Conservation (phyloP, 2,797 vertebrate species). For the Tenualosa ilisha region DNA sequence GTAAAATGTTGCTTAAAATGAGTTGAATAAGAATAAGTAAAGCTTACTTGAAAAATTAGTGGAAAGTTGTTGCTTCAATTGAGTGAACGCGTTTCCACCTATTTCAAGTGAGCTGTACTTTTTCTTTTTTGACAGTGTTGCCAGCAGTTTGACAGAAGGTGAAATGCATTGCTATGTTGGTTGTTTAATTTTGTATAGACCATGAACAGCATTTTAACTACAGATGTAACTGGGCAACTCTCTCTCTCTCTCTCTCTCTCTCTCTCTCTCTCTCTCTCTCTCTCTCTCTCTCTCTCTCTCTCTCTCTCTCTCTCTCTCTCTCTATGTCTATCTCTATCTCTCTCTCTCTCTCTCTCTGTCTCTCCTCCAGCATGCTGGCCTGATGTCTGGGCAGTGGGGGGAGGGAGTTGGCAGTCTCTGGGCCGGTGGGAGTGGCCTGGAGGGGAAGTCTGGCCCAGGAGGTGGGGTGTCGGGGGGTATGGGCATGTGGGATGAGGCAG, state of each 20-base stretch:
- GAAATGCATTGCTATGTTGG: no score
- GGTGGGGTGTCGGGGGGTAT: conserved; percentile 63
- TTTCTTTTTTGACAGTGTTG: no score
- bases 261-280: background rate
- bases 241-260: background rate
- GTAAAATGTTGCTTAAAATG: no score
- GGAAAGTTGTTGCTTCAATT: no score
- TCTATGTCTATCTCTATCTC: background rate
- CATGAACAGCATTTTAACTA: no score
- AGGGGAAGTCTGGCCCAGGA: conserved; percentile 57
- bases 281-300: background rate
- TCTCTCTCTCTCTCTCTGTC: background rate
- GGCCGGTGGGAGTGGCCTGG: conserved; percentile 84
- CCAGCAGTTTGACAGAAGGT: no score
- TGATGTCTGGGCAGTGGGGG: conserved; percentile 73
- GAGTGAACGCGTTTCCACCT: no score
- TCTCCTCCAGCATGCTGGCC: conserved; percentile 70
- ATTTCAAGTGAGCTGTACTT: no score
- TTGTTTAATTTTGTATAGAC: no score
- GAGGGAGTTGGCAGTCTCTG: conserved; percentile 65
- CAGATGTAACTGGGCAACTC: no score
- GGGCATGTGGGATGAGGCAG: conserved; percentile 88
- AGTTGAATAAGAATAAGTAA: no score
- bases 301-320: background rate
- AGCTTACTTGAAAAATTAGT: no score